Percentiles rank a stretch among this genome's conserved stretches.
phyloP scores from a whole-genome alignment of 2,797 vertebrate genomes.

The Psittacula derbiana region DNA sequence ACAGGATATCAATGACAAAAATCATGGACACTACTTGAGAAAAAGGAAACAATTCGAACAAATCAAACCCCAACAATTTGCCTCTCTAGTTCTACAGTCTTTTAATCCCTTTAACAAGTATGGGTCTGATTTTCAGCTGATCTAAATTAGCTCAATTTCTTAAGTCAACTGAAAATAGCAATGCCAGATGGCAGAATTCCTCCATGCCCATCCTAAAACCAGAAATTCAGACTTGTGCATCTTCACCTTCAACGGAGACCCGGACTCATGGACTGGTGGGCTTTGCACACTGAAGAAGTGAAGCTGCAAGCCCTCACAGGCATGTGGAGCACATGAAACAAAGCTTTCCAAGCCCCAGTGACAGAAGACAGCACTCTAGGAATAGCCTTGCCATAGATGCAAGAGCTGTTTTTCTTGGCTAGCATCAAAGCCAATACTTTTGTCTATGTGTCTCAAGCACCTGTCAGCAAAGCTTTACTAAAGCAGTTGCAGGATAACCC shows the following conservation, averaged over 20 bases:
- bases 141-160: background rate
- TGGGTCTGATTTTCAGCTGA: background rate
- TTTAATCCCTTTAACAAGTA: background rate
- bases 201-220: background rate
- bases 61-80: background rate
- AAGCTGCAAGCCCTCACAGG: background rate
- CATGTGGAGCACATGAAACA: rapidly evolving
- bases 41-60: background rate
- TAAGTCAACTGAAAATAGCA: background rate
- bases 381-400: background rate
- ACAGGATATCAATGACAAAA: background rate
- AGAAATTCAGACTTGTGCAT: background rate
- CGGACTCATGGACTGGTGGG: rapidly evolving
- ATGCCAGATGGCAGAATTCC: background rate
- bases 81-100: background rate
- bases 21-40: background rate
- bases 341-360: background rate
- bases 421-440: background rate
- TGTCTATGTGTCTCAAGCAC: background rate
- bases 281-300: background rate
- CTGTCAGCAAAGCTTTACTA: background rate
- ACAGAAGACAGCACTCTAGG: background rate
- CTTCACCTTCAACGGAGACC: background rate
- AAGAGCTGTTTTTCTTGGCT: background rate
- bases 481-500: background rate